Evolutionary conservation across 2,888 invertebrate genomes (phyloP).

Genomic region (Ormyrus nitidulus): DNA sequence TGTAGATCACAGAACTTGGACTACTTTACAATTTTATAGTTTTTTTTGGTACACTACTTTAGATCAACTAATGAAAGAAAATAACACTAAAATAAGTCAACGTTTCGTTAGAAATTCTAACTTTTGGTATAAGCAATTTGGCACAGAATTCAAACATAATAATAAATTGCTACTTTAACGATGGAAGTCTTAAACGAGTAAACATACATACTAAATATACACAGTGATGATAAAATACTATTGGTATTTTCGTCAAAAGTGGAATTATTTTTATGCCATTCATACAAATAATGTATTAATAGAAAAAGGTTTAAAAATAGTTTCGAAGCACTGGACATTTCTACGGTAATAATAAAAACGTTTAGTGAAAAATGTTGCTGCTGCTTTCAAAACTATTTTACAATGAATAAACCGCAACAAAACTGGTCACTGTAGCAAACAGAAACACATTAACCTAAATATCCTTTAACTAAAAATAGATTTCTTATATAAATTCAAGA

Average conservation of each 20-base stretch:
- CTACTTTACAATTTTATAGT: slow-evolving; percentile 44
- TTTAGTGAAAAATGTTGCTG: slow-evolving; percentile 8
- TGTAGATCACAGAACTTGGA: slow-evolving; percentile 56
- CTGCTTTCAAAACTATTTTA: neutral
- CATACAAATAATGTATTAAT: too few relatives aligned
- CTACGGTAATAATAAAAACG: neutral
- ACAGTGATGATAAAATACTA: slow-evolving; percentile 3
- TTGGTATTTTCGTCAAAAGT: too few relatives aligned
- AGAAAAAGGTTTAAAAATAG: neutral
- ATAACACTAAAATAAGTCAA: slow-evolving; percentile 46
- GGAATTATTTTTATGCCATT: neutral
- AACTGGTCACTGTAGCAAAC: slow-evolving; percentile 19
- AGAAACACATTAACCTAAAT: slow-evolving; percentile 18
- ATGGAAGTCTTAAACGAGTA: slow-evolving; percentile 22
- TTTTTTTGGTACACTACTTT: slow-evolving; percentile 7
- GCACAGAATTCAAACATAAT: slow-evolving; percentile 9
- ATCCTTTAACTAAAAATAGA: neutral
- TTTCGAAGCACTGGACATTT: slow-evolving; percentile 8
- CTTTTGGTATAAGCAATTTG: slow-evolving; percentile 16
- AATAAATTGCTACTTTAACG: slow-evolving; percentile 28
- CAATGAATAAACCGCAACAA: neutral
- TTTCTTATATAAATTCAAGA: slow-evolving; percentile 1
- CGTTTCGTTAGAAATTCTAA: slow-evolving; percentile 26
- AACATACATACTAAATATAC: slow-evolving; percentile 1
- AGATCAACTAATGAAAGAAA: slow-evolving; percentile 17